Evolutionary conservation across 1,140 invertebrate species (phyloP), one percentile per base, ranked within the genome.

Genomic region (Leptestheria dahalacensis): DNA sequence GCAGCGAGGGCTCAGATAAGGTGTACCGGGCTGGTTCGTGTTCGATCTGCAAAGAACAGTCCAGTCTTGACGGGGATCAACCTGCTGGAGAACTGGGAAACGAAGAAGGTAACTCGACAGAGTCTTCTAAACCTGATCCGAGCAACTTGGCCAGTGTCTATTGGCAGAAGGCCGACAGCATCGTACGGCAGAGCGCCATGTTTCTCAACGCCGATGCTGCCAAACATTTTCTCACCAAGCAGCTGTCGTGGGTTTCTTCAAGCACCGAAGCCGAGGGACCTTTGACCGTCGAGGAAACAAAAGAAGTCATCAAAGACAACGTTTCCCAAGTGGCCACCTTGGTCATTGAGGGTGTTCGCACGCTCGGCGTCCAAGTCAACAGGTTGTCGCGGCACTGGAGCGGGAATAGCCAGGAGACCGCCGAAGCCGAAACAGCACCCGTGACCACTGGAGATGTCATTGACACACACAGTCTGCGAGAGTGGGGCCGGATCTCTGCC

Each of bases 311-410:
- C 11, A 66, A 66, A 47, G 65, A 67, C 29, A 67, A 67, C 61
- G 65, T 67, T 20, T 62, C 79, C n/a, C 84, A 80, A 67, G 77
- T 85, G 65, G 83, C 83, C 9, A 83, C 78, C 69, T 74, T 84
- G 64, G 82, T 85, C 18, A 83, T 82, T 67, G 82, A 84, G 70
- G 80, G 82, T 29, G 82, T 85, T 0, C 82, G 82, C 71, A 85
- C 79, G 47, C 80, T 85, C 2, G 81, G 83, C 2, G 53, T 20
- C 52, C 83, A 83, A 74, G 82, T 84, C 46, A 82, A 77, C 24
- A 83, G 80, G 55, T 67, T 85, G 55, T 84, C 82, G 11, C 73
- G 82, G 55, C 83, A 85, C 71, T 80, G 85, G 48, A 85, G 83
- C 68, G 80, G 81, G 3, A 82, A 81, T 63, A 84, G 82, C 47